Base-by-base conservation (phyloP, 2,888 invertebrate species). In the Mayetiola destructor region DNA sequence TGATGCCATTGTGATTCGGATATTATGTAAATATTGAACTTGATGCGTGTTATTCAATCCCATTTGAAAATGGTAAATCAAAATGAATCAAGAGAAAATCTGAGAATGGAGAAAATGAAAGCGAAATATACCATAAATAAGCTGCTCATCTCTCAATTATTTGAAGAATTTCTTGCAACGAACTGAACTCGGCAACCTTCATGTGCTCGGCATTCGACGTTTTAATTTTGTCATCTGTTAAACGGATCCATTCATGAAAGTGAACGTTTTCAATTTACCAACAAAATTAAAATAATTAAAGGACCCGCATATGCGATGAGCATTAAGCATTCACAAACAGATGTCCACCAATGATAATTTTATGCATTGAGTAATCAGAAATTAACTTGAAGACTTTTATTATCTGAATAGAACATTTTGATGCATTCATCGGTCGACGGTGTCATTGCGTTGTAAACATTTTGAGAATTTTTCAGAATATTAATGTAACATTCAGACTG, bases 281-380 rank as follows among this genome's bases (percentile, higher is more conserved):
- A 48, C 48, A 48, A 23, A 48, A 48, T 48, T 48, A 27, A 48
- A 48, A 48, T 48, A 48, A 27, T 23, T 27, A 48, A 48, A 27
- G n/a, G 48, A 27, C 48, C 48, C 48, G 48, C n/a, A n/a, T 48
- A 48, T 48, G 27, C 48, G 27, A 48, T n/a, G n/a, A 48, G 27
- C 12, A 20, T 18, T 18, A 8, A 39, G 3, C 6, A 18, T 42
- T 23, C 14, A 42, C 16, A n/a, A 48, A 48, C 48, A 48, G 27
- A 48, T 48, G 48, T 48, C 48, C 48, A n/a, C n/a, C n/a, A n/a
- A n/a, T n/a, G n/a, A n/a, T n/a, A n/a, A 48, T 27, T 48, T 48
- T 27, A 9, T 48, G 48, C n/a, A 12, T 9, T 48, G n/a, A 48
- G 27, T n/a, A 4, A n/a, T 27, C n/a, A 6, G 12, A 32, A 27